phyloP scores from a whole-genome alignment of 2,113 vertebrate genomes.

The Struthio camelus region DNA sequence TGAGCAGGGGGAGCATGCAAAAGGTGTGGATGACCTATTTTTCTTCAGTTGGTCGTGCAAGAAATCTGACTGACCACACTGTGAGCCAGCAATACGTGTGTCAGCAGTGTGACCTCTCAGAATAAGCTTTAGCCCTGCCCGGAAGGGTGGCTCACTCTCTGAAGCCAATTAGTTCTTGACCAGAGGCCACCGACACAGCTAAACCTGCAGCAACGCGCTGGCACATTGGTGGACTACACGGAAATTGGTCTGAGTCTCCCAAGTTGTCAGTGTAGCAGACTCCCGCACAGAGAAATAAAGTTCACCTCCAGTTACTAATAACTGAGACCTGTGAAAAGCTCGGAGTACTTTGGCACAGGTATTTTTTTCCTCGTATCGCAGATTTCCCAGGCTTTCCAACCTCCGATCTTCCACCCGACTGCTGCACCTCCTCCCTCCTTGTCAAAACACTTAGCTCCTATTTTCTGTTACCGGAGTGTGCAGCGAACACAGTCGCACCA shows the following conservation, averaged over 20 bases:
- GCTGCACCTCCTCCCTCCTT: not conserved
- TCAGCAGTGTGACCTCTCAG: accelerated
- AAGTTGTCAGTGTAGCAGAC: not conserved
- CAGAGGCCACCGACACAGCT: accelerated
- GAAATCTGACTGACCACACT: not conserved
- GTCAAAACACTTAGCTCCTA: not conserved
- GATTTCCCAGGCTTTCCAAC: not conserved
- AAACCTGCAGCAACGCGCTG: not conserved
- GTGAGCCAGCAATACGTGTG: not conserved
- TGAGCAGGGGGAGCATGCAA: not conserved
- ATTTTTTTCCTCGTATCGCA: not conserved
- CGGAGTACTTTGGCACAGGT: too few relatives aligned
- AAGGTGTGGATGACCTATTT: not conserved
- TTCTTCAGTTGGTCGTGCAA: not conserved
- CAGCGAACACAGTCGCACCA: accelerated
- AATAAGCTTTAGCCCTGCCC: not conserved
- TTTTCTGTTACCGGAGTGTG: not conserved
- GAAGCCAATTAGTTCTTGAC: not conserved
- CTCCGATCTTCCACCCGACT: not conserved
- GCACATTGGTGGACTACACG: not conserved
- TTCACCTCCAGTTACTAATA: not conserved
- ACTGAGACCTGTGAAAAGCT: not conserved
- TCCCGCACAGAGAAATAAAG: not conserved
- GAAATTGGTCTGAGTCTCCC: not conserved
- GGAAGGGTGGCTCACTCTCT: not conserved